Evolutionary conservation across 2,797 vertebrate species (phyloP).

Genomic region (Champsocephalus gunnari): DNA sequence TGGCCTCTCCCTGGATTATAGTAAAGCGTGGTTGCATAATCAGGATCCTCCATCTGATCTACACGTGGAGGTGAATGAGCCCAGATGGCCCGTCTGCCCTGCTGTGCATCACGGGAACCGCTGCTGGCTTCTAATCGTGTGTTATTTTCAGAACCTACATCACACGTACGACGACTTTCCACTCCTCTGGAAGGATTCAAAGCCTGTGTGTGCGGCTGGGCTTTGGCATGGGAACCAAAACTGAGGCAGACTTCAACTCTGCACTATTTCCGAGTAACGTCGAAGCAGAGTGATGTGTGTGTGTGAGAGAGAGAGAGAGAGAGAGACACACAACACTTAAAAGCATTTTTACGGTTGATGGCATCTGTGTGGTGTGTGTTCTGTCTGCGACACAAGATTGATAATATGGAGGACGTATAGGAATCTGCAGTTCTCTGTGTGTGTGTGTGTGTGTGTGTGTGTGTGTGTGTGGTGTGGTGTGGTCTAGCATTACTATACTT

Average conservation of each 20-base stretch:
- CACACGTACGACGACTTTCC: constrained; percentile 7
- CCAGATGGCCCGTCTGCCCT: constrained; percentile 16
- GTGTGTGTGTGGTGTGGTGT: too few species aligned
- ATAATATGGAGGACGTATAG: constrained; percentile 28
- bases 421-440: background rate
- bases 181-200: too few species aligned
- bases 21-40: constrained; percentile 26
- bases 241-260: constrained; percentile 19
- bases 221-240: constrained; percentile 19
- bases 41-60: constrained; percentile 30
- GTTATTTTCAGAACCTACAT: constrained; percentile 48
- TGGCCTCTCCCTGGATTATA: constrained; percentile 17
- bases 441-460: too few species aligned
- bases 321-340: constrained; percentile 44
- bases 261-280: constrained; percentile 52
- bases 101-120: constrained; percentile 20
- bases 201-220: background rate
- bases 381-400: constrained; percentile 22
- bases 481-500: too few species aligned
- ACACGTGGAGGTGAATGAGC: constrained; percentile 28
- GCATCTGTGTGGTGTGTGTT: constrained; percentile 31
- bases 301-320: too few species aligned
- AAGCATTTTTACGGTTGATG: constrained; percentile 33
- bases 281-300: constrained; percentile 31
- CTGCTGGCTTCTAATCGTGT: constrained; percentile 35